Evolutionary conservation across 2,797 vertebrate species (phyloP).

Genomic region (Labroides dimidiatus): DNA sequence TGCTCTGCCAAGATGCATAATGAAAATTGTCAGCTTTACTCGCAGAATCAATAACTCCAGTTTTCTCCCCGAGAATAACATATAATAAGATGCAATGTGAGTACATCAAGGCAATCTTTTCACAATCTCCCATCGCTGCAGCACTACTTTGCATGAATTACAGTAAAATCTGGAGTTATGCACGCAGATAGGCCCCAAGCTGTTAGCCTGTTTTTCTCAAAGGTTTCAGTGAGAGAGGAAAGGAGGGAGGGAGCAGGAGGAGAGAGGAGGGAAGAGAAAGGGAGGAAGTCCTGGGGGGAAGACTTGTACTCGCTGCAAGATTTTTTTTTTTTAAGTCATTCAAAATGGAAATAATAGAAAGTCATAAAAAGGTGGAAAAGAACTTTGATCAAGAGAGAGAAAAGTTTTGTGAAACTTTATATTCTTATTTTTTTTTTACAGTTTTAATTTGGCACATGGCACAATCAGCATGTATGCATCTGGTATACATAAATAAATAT

Average conservation of each 20-base stretch:
- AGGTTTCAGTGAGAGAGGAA: slow-evolving; percentile 68
- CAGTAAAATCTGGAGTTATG: slow-evolving; percentile 76
- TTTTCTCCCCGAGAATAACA: slow-evolving; percentile 67
- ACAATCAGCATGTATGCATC: slow-evolving; percentile 91
- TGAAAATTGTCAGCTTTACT: slow-evolving; percentile 74
- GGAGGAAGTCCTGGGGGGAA: slow-evolving; percentile 64
- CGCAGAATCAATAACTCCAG: slow-evolving; percentile 70
- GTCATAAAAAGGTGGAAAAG: slow-evolving; percentile 60
- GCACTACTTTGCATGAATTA: slow-evolving; percentile 79
- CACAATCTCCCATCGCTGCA: slow-evolving; percentile 68
- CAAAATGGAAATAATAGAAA: slow-evolving; percentile 70
- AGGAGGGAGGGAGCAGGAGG: slow-evolving; percentile 24
- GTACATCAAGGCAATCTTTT: slow-evolving; percentile 75
- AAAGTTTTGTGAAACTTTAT: slow-evolving; percentile 84
- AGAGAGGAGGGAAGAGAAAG: slow-evolving; percentile 35
- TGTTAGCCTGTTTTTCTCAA: slow-evolving; percentile 76
- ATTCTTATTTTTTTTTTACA: slow-evolving; percentile 85
- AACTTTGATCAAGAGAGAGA: slow-evolving; percentile 75
- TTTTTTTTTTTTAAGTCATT: slow-evolving; percentile 60
- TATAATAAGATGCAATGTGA: slow-evolving; percentile 74
- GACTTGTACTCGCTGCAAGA: slow-evolving; percentile 63
- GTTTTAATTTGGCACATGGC: slow-evolving; percentile 92
- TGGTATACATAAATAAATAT: slow-evolving; percentile 92
- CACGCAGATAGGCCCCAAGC: slow-evolving; percentile 72
- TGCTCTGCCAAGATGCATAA: slow-evolving; percentile 39